Percentiles rank a stretch among this genome's conserved stretches.
These are phyloP conservation scores for Ceratina calcarata DNA, from an alignment of 1,140 invertebrate genomes.

Conservation along the genomic window DNA sequence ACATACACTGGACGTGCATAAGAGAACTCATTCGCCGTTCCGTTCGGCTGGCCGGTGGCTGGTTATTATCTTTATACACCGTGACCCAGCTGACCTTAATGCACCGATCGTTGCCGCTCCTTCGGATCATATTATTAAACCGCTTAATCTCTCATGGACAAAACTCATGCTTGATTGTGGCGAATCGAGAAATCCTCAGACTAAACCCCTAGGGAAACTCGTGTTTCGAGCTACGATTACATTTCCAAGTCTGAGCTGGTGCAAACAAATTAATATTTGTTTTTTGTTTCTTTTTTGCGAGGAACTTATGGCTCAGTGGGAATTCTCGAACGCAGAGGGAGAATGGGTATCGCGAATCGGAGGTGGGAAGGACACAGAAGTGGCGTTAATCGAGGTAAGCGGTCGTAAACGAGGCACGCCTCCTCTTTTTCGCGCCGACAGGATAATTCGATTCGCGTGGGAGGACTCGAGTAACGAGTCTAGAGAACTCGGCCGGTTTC, in stretches of 20 bases:
- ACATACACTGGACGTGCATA: constrained; percentile 28
- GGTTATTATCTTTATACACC: constrained; percentile 64
- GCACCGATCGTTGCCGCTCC: constrained; percentile 60
- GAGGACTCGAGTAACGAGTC: constrained; percentile 35
- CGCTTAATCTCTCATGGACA: constrained; percentile 57
- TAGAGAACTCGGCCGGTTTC: constrained; percentile 27
- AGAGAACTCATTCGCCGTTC: constrained; percentile 42
- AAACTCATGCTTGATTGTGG: constrained; percentile 46
- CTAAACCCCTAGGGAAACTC: too few relatives aligned
- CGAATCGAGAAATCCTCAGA: constrained; percentile 46
- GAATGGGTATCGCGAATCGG: constrained; percentile 4
- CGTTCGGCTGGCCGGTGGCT: constrained; percentile 56
- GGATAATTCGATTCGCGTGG: constrained; percentile 58
- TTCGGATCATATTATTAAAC: constrained; percentile 62
- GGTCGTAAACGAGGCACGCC: constrained; percentile 44
- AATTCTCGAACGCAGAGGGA: neutral
- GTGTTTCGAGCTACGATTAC: too few relatives aligned
- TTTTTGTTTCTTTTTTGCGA: neutral
- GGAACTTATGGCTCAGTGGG: neutral
- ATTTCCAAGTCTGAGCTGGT: neutral
- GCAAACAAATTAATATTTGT: constrained; percentile 49
- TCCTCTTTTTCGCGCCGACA: constrained; percentile 43
- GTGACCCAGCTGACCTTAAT: constrained; percentile 64
- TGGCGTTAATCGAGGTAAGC: constrained; percentile 42
- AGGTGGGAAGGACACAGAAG: constrained; percentile 17